Percentiles rank a stretch among this genome's conserved stretches.
Evolutionary conservation across 2,113 vertebrate genomes (phyloP).

Genomic region (Antechinus stuartii): DNA sequence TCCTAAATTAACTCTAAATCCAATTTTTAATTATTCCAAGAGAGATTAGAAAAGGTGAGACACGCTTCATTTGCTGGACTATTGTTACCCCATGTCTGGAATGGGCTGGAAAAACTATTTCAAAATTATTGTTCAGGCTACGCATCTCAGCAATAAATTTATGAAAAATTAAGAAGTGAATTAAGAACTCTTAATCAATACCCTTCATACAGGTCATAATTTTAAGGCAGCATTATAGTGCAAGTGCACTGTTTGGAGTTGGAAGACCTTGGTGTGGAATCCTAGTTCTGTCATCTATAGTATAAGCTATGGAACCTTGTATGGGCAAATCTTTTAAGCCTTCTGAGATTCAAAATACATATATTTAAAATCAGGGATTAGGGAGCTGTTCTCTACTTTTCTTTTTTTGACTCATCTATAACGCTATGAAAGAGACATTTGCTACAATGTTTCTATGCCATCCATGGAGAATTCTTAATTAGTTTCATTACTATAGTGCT

Average conservation of each 20-base stretch:
- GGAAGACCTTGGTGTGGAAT: background rate
- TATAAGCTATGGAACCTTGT: background rate
- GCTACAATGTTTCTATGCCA: slow-evolving; percentile 64
- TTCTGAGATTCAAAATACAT: background rate
- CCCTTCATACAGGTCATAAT: slow-evolving; percentile 62
- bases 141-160: slow-evolving; percentile 52
- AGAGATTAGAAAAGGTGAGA: slow-evolving; percentile 18
- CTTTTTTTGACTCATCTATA: background rate
- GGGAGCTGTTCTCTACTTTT: background rate
- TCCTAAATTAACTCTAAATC: slow-evolving; percentile 56
- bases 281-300: background rate
- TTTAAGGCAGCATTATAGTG: slow-evolving; percentile 20
- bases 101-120: slow-evolving; percentile 42
- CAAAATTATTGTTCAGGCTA: slow-evolving; percentile 51
- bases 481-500: slow-evolving; percentile 64
- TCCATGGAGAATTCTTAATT: slow-evolving; percentile 63
- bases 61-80: background rate
- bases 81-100: slow-evolving; percentile 28
- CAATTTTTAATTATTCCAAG: slow-evolving; percentile 36
- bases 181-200: slow-evolving; percentile 74
- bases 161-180: slow-evolving; percentile 69
- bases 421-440: slow-evolving; percentile 44
- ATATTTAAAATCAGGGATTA: background rate
- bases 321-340: background rate
- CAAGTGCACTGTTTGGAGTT: background rate